Evolutionary conservation across 2,888 invertebrate genomes (phyloP), one percentile per base, ranked within the genome.

Genomic region (Ectemnius cavifrons): DNA sequence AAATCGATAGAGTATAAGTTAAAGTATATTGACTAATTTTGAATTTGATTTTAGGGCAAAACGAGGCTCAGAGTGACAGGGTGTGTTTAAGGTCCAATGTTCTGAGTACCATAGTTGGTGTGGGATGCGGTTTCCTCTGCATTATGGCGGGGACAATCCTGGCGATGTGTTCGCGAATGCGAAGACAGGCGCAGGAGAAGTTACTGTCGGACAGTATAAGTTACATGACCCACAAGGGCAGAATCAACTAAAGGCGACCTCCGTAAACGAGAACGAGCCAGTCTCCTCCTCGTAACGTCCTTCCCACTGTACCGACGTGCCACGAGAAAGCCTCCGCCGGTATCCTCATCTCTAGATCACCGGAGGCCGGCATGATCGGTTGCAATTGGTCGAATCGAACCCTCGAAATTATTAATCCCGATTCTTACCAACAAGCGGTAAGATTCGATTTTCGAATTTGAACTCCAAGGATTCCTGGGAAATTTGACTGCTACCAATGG

Each of bases 111-210:
- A 91, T 95, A 81, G 92, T 95, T 57, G 95, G 94, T 8, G 92
- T 94, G 0, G 93, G 94, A 70, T 95, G 95, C 8, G 92, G 95
- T n/a, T 86, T 95, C 16, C 92, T 96, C 75, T 95, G 95, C 58
- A 93, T 96, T 62, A 91, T 97, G 72, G 93, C 94, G 0, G 95
- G 95, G 8, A 94, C 95, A 0, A 92, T 97, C 27, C 92, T 96
- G 80, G 94, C 95, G 0, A 95, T 96, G 71, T 97, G 96, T 86
- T 93, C 95, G 14, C 94, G 95, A 77, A 93, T 96, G 91, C 92
- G 95, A 77, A 92, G 94, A 79, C 90, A 89, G 18, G 89, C 91
- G 6, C 84, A 91, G 37, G 91, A 91, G 66, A 91, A 91, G 73
- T 79, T 91, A 14, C 79, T 91, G 27, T 89, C 89, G 23, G 91